A percentile compares a stretch with the other conserved stretches of the same genome.
These are phyloP conservation scores for Saimiri boliviensis DNA, from an alignment of 2,113 vertebrate species.

Conservation along the genomic window DNA sequence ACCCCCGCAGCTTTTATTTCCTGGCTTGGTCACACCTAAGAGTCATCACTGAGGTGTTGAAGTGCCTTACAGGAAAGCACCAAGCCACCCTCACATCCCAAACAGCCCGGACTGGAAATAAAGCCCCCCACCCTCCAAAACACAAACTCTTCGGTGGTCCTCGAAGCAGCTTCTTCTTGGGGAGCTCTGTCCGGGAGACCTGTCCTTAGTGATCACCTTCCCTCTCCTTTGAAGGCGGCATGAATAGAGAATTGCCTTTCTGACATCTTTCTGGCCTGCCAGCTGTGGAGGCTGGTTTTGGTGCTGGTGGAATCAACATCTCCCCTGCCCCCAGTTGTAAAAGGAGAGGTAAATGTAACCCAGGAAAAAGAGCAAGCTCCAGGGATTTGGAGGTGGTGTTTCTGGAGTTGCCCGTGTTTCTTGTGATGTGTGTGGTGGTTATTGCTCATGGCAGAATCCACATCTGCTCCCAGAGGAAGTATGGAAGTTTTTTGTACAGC, in stretches of 20 bases:
- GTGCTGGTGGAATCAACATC: not conserved
- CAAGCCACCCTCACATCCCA: not conserved
- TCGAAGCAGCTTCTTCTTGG: not conserved
- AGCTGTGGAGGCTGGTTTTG: not conserved
- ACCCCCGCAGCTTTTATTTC: not conserved
- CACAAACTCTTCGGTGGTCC: not conserved
- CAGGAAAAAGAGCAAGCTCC: not conserved
- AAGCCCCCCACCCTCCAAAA: too few species aligned
- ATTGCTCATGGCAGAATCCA: slow-evolving; percentile 57
- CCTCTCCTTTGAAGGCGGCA: not conserved
- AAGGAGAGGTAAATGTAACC: not conserved
- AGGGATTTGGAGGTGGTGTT: slow-evolving; percentile 13
- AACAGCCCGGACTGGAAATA: not conserved
- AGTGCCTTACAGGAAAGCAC: slow-evolving; percentile 22
- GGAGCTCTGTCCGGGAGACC: not conserved
- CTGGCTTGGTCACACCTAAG: slow-evolving; percentile 55
- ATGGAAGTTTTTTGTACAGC: not conserved
- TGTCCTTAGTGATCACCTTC: not conserved
- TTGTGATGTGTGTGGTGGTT: slow-evolving; percentile 21
- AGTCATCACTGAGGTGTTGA: slow-evolving; percentile 24
- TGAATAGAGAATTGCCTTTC: not conserved
- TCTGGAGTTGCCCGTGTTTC: slow-evolving; percentile 42
- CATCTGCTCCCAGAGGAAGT: slow-evolving; percentile 74
- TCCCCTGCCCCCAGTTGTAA: not conserved
- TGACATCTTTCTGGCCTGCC: slow-evolving; percentile 14